Conservation (phyloP, 1,140 invertebrate genomes). For the Calliphora vicina region DNA sequence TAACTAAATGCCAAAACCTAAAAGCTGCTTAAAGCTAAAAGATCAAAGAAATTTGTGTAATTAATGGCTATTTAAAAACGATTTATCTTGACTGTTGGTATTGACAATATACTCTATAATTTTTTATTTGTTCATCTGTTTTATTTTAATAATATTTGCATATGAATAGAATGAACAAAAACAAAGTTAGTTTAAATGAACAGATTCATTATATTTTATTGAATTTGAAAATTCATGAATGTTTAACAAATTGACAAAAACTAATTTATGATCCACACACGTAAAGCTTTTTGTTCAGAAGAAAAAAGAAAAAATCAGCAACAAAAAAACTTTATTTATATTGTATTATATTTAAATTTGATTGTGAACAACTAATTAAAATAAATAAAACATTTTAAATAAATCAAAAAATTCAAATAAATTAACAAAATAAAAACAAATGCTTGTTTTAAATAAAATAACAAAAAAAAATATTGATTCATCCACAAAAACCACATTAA, state of each 20-base stretch:
- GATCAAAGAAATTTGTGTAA: not conserved
- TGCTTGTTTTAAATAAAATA: not conserved
- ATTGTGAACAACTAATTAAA: slow-evolving; percentile 26
- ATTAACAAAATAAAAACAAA: not conserved
- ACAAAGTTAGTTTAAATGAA: not conserved
- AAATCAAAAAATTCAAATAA: slow-evolving; percentile 13
- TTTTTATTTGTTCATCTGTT: not conserved
- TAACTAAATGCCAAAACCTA: not conserved
- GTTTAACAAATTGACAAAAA: slow-evolving; percentile 30
- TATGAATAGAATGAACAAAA: slow-evolving; percentile 10
- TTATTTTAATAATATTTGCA: slow-evolving; percentile 15
- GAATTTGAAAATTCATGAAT: slow-evolving; percentile 2
- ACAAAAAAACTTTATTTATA: not conserved
- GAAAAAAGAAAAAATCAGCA: too few species aligned
- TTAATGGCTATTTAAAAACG: slow-evolving; percentile 31
- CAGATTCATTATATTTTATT: slow-evolving; percentile 15
- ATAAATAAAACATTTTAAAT: slow-evolving; percentile 33
- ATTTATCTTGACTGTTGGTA: slow-evolving; percentile 21
- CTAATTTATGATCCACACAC: slow-evolving; percentile 29
- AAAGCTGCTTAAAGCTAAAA: not conserved
- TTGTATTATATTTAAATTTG: slow-evolving; percentile 16
- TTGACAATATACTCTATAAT: not conserved
- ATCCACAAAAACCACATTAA: not conserved
- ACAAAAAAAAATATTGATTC: slow-evolving; percentile 6
- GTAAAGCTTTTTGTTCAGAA: not conserved